A percentile compares a stretch with the other conserved stretches of the same genome.
phyloP scores from a whole-genome alignment of 1,140 invertebrate species.

The Phocides pigmalion region DNA sequence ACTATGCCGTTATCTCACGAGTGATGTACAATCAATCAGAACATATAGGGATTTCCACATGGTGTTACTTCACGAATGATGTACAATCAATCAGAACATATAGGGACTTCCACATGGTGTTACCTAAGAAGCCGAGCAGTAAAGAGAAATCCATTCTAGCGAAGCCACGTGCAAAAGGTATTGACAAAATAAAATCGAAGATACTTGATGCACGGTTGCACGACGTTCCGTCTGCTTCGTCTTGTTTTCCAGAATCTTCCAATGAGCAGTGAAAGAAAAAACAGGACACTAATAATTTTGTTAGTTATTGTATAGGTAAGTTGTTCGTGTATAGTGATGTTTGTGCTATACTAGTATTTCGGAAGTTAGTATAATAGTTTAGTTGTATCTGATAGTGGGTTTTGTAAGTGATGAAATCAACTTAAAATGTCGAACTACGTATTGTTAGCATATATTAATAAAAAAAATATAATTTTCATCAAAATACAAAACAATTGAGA shows the following conservation, averaged over 20 bases:
- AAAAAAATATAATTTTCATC: too few relatives aligned
- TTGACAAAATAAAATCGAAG: constrained; percentile 37
- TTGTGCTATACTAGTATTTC: too few relatives aligned
- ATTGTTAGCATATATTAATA: too few relatives aligned
- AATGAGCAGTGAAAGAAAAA: constrained; percentile 43
- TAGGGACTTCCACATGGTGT: constrained; percentile 6
- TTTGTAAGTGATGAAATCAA: too few relatives aligned
- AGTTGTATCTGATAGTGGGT: too few relatives aligned
- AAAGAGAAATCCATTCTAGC: constrained; percentile 35
- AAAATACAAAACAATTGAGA: too few relatives aligned
- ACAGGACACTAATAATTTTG: constrained; percentile 37
- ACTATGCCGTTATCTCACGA: too few relatives aligned
- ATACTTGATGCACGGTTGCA: constrained; percentile 60
- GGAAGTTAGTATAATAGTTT: too few relatives aligned
- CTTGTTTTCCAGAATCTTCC: constrained; percentile 83
- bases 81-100: constrained; percentile 10
- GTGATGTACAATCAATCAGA: too few relatives aligned
- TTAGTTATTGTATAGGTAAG: not conserved
- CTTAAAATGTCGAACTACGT: too few relatives aligned
- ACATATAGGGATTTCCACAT: not conserved
- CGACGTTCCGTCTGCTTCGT: constrained; percentile 72
- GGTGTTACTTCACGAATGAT: not conserved
- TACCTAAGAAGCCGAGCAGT: constrained; percentile 36
- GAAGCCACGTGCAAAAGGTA: constrained; percentile 30
- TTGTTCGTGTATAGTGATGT: too few relatives aligned